These are phyloP conservation scores for Poeciliopsis presidionis DNA, from an alignment of 2,797 vertebrate species.

Conservation along the genomic window DNA sequence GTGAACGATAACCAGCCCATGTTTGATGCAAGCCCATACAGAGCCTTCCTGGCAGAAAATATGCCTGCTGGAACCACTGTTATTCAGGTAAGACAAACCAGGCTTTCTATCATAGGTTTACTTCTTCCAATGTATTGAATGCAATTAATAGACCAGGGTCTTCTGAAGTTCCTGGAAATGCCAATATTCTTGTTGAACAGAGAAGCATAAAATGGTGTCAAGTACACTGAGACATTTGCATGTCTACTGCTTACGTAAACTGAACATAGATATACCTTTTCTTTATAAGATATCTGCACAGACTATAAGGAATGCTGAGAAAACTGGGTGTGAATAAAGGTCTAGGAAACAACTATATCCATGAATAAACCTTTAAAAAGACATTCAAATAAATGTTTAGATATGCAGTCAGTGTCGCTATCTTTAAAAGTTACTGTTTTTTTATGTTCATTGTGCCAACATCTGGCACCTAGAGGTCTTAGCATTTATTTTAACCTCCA, in stretches of 20 bases:
- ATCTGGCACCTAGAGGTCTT: not conserved
- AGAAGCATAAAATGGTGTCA: not conserved
- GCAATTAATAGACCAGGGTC: not conserved
- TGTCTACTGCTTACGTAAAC: not conserved
- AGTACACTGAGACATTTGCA: not conserved
- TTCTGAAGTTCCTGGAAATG: not conserved
- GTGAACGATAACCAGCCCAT: constrained; percentile 95
- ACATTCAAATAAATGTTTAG: not conserved
- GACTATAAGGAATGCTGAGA: not conserved
- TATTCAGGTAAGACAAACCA: constrained; percentile 82
- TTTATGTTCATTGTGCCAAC: not conserved
- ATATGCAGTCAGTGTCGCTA: not conserved
- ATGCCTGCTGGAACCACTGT: constrained; percentile 93
- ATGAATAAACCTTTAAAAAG: not conserved
- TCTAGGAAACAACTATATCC: not conserved
- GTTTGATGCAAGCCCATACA: constrained; percentile 94
- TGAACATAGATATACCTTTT: not conserved
- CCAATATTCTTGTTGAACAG: not conserved
- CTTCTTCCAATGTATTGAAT: not conserved
- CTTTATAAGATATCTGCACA: not conserved
- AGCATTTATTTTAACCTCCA: not conserved
- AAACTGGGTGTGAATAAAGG: not conserved
- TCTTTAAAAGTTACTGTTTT: not conserved
- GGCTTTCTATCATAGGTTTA: not conserved
- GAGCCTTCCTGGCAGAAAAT: constrained; percentile 93